phyloP scores from a whole-genome alignment of 2,888 invertebrate species.

The Epinotia brunnichana region DNA sequence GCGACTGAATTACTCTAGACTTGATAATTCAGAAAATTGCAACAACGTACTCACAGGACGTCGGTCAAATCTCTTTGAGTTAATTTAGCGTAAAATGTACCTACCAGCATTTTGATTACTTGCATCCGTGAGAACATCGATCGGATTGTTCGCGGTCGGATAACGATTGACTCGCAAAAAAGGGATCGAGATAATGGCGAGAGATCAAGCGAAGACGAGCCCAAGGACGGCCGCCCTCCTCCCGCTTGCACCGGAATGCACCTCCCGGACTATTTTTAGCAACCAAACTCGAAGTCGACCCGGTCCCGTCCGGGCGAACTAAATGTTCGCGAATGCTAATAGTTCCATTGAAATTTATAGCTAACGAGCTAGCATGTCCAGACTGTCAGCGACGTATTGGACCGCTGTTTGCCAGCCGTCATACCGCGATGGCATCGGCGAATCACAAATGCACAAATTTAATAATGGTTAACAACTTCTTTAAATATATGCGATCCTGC shows the following conservation, averaged over 20 bases:
- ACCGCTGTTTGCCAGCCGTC: conserved; percentile 23
- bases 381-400: conserved; percentile 48
- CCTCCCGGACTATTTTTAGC: conserved; percentile 78
- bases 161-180: conserved; percentile 81
- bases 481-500: background rate
- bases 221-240: conserved; percentile 69
- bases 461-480: background rate
- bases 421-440: conserved; percentile 3
- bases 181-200: conserved; percentile 77
- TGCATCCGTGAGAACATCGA: conserved; percentile 75
- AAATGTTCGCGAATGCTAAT: conserved; percentile 64
- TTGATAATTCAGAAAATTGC: conserved; percentile 33
- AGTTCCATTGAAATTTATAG: conserved; percentile 56
- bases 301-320: conserved; percentile 56
- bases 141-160: conserved; percentile 78
- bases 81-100: conserved; percentile 56
- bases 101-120: conserved; percentile 63
- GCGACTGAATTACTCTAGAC: conserved; percentile 46
- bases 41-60: conserved; percentile 51
- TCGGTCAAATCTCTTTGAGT: conserved; percentile 60
- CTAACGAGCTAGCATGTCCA: conserved; percentile 55
- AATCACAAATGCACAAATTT: background rate
- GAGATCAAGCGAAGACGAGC: conserved; percentile 63
- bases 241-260: conserved; percentile 64
- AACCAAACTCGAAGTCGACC: conserved; percentile 72